Conservation (phyloP, 1,140 invertebrate genomes). For the Drosophila lowei region DNA sequence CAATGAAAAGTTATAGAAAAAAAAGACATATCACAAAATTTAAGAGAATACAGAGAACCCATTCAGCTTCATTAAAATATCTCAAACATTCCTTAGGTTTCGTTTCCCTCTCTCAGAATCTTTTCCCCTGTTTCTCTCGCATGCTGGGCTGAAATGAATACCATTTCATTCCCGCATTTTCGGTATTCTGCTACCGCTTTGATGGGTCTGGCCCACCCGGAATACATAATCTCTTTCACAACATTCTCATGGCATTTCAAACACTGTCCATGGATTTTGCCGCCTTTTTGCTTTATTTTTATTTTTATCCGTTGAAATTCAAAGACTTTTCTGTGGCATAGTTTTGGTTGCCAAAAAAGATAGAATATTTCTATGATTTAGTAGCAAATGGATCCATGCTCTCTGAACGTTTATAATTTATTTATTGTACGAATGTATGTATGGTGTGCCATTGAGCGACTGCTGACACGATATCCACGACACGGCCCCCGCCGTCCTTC, state of each 20-base stretch:
- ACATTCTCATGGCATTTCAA: constrained; percentile 51
- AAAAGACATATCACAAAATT: not conserved
- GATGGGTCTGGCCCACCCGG: constrained; percentile 57
- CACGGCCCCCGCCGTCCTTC: not conserved
- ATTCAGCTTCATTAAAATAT: not conserved
- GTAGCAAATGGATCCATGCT: constrained; percentile 15
- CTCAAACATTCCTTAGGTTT: too few relatives aligned
- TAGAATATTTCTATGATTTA: constrained; percentile 52
- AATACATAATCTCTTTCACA: constrained; percentile 49
- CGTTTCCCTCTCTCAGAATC: too few relatives aligned
- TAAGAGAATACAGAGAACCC: not conserved
- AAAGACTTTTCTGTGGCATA: constrained; percentile 26
- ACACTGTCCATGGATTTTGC: constrained; percentile 40
- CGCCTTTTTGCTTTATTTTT: constrained; percentile 40
- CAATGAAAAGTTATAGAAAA: not conserved
- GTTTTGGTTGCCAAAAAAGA: constrained; percentile 27
- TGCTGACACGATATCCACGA: constrained; percentile 58
- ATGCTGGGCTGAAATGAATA: constrained; percentile 1
- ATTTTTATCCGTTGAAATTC: constrained; percentile 32
- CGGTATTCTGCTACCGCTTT: constrained; percentile 6
- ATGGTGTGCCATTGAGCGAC: constrained; percentile 66
- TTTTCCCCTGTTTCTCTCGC: not conserved
- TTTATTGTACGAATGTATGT: constrained; percentile 36
- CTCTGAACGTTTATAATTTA: constrained; percentile 40
- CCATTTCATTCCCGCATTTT: constrained; percentile 10